Evolutionary conservation across 92 coral and sea anemone species (phyloP).

Genomic region (Pocillopora grandis): DNA sequence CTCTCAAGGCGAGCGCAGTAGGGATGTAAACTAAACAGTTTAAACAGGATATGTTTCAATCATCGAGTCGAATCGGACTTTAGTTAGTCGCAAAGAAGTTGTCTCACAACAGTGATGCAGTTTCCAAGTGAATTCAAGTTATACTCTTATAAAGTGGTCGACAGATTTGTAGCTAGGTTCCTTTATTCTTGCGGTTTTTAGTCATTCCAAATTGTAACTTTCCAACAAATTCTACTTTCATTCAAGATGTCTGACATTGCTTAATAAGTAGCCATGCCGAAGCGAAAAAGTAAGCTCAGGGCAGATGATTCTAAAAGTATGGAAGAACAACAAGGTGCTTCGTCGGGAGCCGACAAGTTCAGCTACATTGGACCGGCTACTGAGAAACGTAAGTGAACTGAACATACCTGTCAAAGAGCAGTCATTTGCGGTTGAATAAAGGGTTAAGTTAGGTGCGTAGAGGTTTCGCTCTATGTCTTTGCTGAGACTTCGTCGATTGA

Average conservation of each 20-base stretch:
- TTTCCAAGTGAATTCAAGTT: too few relatives aligned
- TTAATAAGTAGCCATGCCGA: constrained; percentile 18
- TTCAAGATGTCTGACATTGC: neutral
- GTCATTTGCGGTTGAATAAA: neutral
- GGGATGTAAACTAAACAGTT: too few relatives aligned
- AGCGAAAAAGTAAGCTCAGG: neutral
- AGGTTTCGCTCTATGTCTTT: neutral
- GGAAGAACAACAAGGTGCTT: neutral
- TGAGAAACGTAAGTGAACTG: constrained; percentile 1
- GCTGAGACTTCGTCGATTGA: too few relatives aligned
- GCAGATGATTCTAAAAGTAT: neutral
- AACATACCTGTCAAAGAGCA: neutral
- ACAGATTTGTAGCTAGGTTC: too few relatives aligned
- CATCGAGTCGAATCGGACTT: too few relatives aligned
- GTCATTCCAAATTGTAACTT: neutral
- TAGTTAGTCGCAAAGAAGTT: too few relatives aligned
- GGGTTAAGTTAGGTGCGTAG: neutral
- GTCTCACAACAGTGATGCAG: too few relatives aligned
- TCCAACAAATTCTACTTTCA: neutral
- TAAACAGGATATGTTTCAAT: too few relatives aligned
- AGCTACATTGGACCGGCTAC: constrained; percentile 7
- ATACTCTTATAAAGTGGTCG: too few relatives aligned
- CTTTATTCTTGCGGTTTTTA: neutral
- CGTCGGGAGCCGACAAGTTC: neutral
- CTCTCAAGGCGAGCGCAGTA: neutral